Evolutionary conservation across 1,140 invertebrate genomes (phyloP), one percentile per base, ranked within the genome.

Genomic region (Akabosia matsudoensis): DNA sequence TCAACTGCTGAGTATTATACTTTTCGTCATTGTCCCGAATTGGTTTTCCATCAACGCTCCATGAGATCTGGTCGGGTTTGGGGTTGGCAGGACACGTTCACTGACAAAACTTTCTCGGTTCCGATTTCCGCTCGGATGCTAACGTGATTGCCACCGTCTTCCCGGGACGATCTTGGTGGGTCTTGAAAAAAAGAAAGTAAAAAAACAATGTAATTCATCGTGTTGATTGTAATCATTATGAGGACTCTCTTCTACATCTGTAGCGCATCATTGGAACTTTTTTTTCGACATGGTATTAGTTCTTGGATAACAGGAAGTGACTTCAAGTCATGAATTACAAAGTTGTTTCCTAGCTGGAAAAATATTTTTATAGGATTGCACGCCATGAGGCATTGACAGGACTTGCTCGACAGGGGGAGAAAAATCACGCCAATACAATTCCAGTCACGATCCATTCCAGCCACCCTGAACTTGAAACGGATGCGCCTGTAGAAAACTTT

Each of bases 31-130:
- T 37, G 3, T 34, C 37, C 24, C 37, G 33, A 45, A 72, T 34
- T 37, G 33, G 70, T 56, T 54, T 72, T 24, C 31, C 33, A 56
- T 33, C 76, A 24, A 75, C 34, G 3, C 14, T 51, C 78, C 78
- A 79, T 1, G 22, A 0, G 7, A 77, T 34, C 22, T 2, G 4
- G 10, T 26, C 37, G 7, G 80, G 78, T 70, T 70, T 77, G 37
- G 80, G 78, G 45, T 79, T 79, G n/a, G 78, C 34, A n/a, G n/a
- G 80, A 81, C 52, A 81, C 74, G 61, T 81, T 81, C 1, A 81
- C 52, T 3, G 72, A 81, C n/a, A 18, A 64, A 33, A 33, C 64
- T 52, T 37, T 67, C 31, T n/a, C n/a, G 33, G 13, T 78, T 75
- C 18, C 61, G 24, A 81, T 0, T 33, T 74, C 74, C 14, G 76